These are phyloP conservation scores for Aselliscus stoliczkanus DNA, from an alignment of 2,797 vertebrate species.

Conservation along the genomic window DNA sequence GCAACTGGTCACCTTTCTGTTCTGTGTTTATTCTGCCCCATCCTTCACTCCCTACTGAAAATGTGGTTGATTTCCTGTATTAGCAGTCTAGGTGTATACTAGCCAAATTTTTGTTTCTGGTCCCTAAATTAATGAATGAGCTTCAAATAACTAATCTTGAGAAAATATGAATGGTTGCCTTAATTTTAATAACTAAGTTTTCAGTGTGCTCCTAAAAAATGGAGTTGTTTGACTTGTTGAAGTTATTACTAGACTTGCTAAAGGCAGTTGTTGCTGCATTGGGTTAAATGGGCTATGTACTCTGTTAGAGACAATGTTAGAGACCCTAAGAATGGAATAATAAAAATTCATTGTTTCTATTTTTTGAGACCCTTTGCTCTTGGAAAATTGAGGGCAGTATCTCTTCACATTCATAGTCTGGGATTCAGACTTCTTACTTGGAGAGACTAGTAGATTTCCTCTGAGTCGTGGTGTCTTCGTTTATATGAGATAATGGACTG, in stretches of 20 bases:
- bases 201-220: background rate
- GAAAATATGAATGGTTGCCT: background rate
- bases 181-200: constrained; percentile 7
- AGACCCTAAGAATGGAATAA: background rate
- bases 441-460: background rate
- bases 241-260: constrained; percentile 2
- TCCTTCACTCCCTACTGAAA: background rate
- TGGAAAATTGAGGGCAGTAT: background rate
- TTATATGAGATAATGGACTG: background rate
- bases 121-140: background rate
- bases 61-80: background rate
- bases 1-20: background rate
- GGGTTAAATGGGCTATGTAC: background rate
- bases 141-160: background rate
- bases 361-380: background rate
- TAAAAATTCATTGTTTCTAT: background rate
- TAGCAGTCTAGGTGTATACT: background rate
- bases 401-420: background rate
- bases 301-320: background rate
- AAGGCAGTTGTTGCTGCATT: background rate
- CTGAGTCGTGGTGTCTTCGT: background rate
- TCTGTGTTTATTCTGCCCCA: background rate
- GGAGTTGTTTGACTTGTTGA: background rate
- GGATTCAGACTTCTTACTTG: background rate
- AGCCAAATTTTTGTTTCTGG: background rate